Evolutionary conservation across 2,797 vertebrate genomes (phyloP).

Genomic region (Pangasius macronema): DNA sequence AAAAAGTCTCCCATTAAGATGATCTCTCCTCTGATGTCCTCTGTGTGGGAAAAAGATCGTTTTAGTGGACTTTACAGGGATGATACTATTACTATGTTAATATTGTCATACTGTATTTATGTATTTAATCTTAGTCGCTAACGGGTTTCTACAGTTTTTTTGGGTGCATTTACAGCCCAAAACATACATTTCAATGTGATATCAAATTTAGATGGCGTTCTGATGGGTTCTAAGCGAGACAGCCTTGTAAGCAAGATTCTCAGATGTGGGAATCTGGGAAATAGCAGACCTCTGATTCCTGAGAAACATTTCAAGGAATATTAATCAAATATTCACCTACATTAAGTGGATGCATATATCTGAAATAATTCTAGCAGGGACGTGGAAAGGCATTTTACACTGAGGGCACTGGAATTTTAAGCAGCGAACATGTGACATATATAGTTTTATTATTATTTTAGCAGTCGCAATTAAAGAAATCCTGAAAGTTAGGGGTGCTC

Average conservation of each 20-base stretch:
- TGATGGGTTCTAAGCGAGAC: not conserved
- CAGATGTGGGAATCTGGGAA: not conserved
- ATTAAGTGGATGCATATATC: not conserved
- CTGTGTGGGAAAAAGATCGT: not conserved
- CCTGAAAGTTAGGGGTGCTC: not conserved
- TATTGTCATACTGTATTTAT: not conserved
- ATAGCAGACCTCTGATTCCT: not conserved
- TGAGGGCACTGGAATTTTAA: not conserved
- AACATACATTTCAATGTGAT: not conserved
- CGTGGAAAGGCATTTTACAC: not conserved
- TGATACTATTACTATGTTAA: not conserved
- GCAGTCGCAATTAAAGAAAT: no score
- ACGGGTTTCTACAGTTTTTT: not conserved
- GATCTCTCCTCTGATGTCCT: slow-evolving; percentile 6
- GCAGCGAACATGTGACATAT: not conserved
- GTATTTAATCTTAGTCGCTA: not conserved
- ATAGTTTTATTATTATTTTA: not conserved
- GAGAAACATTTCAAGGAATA: not conserved
- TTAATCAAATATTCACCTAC: not conserved
- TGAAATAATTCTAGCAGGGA: not conserved
- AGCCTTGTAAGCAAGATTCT: not conserved
- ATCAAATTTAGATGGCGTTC: not conserved
- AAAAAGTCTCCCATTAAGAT: not conserved
- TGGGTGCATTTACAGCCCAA: not conserved
- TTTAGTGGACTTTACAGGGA: not conserved